Evolutionary conservation across 2,797 vertebrate species (phyloP).

Genomic region (Chromobotia macracanthus): DNA sequence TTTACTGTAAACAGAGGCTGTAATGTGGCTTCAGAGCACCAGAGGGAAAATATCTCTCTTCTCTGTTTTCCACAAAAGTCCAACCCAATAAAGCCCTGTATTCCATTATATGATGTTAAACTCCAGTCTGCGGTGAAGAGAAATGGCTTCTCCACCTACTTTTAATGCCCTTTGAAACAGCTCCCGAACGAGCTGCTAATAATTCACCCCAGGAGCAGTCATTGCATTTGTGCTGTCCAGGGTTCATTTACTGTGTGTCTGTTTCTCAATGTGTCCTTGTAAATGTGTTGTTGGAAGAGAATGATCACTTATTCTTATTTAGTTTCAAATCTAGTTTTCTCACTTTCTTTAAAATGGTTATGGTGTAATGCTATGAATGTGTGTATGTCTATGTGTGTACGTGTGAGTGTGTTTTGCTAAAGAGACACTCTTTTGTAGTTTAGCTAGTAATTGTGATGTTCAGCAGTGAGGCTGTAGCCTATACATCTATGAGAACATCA

Average conservation of each 20-base stretch:
- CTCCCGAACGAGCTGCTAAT: conserved; percentile 39
- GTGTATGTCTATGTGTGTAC: no score
- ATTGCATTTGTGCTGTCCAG: conserved; percentile 32
- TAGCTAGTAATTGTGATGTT: no score
- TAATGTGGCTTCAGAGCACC: conserved; percentile 40
- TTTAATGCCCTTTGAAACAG: conserved; percentile 50
- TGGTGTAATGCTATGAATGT: not conserved
- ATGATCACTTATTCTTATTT: conserved; percentile 20
- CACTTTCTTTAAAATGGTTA: not conserved
- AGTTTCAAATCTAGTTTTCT: not conserved
- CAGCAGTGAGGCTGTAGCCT: not conserved
- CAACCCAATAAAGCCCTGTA: conserved; percentile 44
- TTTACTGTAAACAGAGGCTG: conserved; percentile 41
- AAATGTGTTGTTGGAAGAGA: not conserved
- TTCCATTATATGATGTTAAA: conserved; percentile 53
- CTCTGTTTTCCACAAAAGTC: conserved; percentile 39
- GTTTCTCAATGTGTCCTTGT: not conserved
- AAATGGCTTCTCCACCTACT: conserved; percentile 49
- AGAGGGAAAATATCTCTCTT: conserved; percentile 47
- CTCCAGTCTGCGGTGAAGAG: conserved; percentile 40
- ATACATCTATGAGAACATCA: not conserved
- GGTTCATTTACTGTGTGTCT: conserved; percentile 26
- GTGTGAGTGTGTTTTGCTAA: not conserved
- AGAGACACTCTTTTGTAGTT: not conserved
- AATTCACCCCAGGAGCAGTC: conserved; percentile 26